phyloP scores from a whole-genome alignment of 2,888 invertebrate genomes.

The Parascotia fuliginaria region DNA sequence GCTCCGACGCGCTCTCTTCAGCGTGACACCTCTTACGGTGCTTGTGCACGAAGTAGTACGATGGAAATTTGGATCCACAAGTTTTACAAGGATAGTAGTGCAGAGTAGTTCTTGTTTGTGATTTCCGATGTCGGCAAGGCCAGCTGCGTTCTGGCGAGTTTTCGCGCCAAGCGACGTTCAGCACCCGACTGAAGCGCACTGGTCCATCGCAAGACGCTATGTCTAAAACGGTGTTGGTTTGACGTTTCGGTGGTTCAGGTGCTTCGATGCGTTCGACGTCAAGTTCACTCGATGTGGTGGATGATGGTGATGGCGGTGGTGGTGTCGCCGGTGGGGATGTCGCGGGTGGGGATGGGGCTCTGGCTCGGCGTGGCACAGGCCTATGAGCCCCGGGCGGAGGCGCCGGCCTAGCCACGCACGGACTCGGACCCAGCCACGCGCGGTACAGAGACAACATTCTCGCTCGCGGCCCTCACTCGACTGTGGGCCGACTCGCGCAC shows the following conservation, averaged over 20 bases:
- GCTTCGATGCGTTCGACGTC: slow-evolving; percentile 76
- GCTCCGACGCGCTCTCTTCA: slow-evolving; percentile 78
- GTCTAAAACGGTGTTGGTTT: slow-evolving; percentile 88
- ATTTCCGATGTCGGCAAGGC: slow-evolving; percentile 94
- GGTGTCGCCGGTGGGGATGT: slow-evolving; percentile 70
- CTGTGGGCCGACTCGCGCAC: slow-evolving; percentile 51
- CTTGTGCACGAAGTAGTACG: slow-evolving; percentile 97
- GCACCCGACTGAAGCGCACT: slow-evolving; percentile 92
- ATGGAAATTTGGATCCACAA: slow-evolving; percentile 96
- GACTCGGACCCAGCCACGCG: slow-evolving; percentile 82
- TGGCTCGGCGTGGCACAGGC: slow-evolving; percentile 72
- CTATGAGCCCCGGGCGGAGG: slow-evolving; percentile 81
- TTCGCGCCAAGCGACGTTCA: slow-evolving; percentile 91
- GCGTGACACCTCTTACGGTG: slow-evolving; percentile 95
- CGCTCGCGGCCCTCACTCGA: slow-evolving; percentile 48
- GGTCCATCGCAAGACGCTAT: slow-evolving; percentile 97
- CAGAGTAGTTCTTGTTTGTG: slow-evolving; percentile 88
- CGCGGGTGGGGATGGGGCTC: slow-evolving; percentile 65
- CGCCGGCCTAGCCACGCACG: slow-evolving; percentile 75
- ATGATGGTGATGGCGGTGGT: slow-evolving; percentile 73
- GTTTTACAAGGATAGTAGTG: slow-evolving; percentile 97
- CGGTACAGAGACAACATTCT: slow-evolving; percentile 82
- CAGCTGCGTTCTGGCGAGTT: slow-evolving; percentile 88
- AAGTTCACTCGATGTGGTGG: slow-evolving; percentile 75
- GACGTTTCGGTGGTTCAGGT: slow-evolving; percentile 53